Conservation (phyloP, 2,113 vertebrate species). For the Anguilla japonica region DNA sequence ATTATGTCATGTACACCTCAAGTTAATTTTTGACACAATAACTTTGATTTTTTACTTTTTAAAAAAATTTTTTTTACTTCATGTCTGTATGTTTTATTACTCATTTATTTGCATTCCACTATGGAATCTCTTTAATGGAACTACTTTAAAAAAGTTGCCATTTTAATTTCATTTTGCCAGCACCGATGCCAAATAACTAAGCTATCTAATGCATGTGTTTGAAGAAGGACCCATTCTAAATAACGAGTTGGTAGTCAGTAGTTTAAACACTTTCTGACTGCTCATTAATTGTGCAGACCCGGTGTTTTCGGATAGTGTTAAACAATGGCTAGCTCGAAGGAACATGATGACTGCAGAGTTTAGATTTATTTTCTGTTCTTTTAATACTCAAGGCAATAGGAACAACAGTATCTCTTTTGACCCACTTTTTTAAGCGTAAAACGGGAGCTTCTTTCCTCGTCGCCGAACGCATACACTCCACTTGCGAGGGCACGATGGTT, state of each 20-base stretch:
- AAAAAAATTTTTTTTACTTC: neutral
- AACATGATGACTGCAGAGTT: conserved; percentile 53
- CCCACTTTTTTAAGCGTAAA: conserved; percentile 2
- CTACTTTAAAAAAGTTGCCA: neutral
- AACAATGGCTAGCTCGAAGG: conserved; percentile 36
- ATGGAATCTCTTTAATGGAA: neutral
- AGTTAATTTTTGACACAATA: neutral
- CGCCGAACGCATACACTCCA: neutral
- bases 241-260: conserved; percentile 42
- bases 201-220: conserved; percentile 22
- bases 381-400: conserved; percentile 2
- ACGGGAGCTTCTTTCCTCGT: neutral
- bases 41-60: too few relatives aligned
- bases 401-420: neutral
- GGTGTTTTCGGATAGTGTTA: conserved; percentile 25
- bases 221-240: conserved; percentile 17
- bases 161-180: neutral
- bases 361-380: conserved; percentile 40
- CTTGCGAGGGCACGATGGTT: neutral
- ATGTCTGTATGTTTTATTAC: conserved; percentile 17
- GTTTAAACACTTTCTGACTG: conserved; percentile 54
- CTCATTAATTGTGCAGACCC: conserved; percentile 53
- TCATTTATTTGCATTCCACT: neutral
- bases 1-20: conserved; percentile 50
- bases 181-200: conserved; percentile 4